These are phyloP conservation scores for Schizothorax lantsangensis DNA, from an alignment of 2,797 vertebrate species.

Conservation along the genomic window DNA sequence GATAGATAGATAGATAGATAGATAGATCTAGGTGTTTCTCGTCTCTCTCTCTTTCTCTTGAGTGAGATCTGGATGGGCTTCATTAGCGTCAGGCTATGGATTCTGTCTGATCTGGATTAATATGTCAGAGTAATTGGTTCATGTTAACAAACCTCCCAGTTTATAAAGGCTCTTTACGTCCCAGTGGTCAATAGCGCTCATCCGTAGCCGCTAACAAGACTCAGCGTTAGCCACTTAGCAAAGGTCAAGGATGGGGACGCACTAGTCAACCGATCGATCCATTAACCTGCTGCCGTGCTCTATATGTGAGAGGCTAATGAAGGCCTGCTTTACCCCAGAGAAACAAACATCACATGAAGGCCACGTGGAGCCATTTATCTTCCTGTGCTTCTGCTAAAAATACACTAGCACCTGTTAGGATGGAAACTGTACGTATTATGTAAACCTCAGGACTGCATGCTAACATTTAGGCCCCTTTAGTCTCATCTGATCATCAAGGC, in stretches of 20 bases:
- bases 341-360: neutral
- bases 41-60: neutral
- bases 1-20: neutral
- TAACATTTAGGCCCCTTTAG: neutral
- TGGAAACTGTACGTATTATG: neutral
- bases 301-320: conserved; percentile 11
- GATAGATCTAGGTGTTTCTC: neutral
- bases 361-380: neutral
- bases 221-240: conserved; percentile 28
- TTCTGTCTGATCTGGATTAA: conserved; percentile 49
- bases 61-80: conserved; percentile 33
- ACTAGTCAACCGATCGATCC: conserved; percentile 4
- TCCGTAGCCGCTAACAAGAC: conserved; percentile 46
- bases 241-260: conserved; percentile 50
- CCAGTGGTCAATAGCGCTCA: conserved; percentile 51
- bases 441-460: neutral
- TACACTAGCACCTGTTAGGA: neutral
- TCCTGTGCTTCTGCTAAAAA: neutral
- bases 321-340: neutral
- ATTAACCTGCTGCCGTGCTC: conserved; percentile 19
- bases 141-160: conserved; percentile 59
- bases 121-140: conserved; percentile 59
- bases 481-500: neutral
- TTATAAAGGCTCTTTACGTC: conserved; percentile 47
- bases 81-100: conserved; percentile 45